Conservation (phyloP, 1,140 invertebrate species). For the Delia radicum region DNA sequence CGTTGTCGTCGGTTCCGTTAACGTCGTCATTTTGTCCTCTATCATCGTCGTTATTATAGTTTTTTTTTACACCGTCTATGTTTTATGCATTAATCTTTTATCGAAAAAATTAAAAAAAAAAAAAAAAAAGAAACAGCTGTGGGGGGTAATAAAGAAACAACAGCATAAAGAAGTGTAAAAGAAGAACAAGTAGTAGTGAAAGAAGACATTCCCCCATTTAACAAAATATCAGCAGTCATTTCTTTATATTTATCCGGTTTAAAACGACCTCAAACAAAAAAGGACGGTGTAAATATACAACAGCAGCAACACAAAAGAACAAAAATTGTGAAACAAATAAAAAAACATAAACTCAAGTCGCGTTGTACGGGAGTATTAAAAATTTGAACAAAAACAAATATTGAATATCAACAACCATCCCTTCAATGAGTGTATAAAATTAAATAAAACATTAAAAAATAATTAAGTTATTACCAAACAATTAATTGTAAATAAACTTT, state of each 20-base stretch:
- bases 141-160: conserved; percentile 11
- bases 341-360: background rate
- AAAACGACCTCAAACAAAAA: background rate
- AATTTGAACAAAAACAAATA: background rate
- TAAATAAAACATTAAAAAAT: conserved; percentile 1
- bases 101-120: too few species aligned
- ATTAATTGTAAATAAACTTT: background rate
- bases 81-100: background rate
- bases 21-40: too few species aligned
- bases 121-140: conserved; percentile 8
- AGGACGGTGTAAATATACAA: background rate
- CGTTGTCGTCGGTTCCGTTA: background rate
- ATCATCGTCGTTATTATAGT: background rate
- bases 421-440: background rate
- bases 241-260: conserved; percentile 16
- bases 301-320: background rate
- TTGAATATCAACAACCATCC: background rate
- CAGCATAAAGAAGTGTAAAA: background rate
- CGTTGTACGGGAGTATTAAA: conserved; percentile 14
- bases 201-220: conserved; percentile 2
- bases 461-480: background rate
- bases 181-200: background rate
- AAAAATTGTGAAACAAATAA: background rate
- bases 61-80: background rate
- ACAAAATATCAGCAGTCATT: conserved; percentile 3